Conservation (phyloP, 2,797 vertebrate species). For the Sebastiscus tertius region DNA sequence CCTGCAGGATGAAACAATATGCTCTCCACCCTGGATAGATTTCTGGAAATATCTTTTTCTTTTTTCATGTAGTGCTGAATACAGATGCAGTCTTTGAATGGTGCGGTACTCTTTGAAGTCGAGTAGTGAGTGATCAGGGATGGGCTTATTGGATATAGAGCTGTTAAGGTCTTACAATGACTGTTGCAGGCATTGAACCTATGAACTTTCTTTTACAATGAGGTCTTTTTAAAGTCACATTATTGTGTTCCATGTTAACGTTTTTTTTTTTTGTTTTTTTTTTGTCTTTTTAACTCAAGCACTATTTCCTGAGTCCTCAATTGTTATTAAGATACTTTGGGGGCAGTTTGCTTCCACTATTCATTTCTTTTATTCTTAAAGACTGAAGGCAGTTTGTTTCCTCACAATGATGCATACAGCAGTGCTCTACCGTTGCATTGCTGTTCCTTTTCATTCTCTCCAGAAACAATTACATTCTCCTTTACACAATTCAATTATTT, state of each 20-base stretch:
- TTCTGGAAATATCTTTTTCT: not conserved
- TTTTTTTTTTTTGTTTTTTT: not conserved
- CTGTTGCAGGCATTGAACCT: not conserved
- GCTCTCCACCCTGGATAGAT: not conserved
- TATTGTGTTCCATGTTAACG: not conserved
- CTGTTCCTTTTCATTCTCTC: conserved; percentile 45
- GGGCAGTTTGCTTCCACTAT: conserved; percentile 5
- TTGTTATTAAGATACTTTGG: conserved; percentile 24
- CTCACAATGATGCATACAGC: conserved; percentile 17
- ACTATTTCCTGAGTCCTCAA: not conserved
- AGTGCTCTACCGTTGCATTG: not conserved
- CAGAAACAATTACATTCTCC: conserved; percentile 73
- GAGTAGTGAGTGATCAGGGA: not conserved
- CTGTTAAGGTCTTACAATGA: not conserved
- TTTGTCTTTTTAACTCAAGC: not conserved
- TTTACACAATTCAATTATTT: conserved; percentile 78
- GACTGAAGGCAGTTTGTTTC: conserved; percentile 42
- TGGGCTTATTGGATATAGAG: not conserved
- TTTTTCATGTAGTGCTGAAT: not conserved
- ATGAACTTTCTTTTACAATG: not conserved
- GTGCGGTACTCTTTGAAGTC: not conserved
- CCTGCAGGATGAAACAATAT: conserved; percentile 41
- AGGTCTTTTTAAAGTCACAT: not conserved
- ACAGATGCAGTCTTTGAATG: not conserved
- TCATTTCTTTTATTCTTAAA: conserved; percentile 16